Percentiles rank a stretch among this genome's conserved stretches.
Conservation (phyloP, 1,140 invertebrate species). For the Yoshiicerus persimilis region DNA sequence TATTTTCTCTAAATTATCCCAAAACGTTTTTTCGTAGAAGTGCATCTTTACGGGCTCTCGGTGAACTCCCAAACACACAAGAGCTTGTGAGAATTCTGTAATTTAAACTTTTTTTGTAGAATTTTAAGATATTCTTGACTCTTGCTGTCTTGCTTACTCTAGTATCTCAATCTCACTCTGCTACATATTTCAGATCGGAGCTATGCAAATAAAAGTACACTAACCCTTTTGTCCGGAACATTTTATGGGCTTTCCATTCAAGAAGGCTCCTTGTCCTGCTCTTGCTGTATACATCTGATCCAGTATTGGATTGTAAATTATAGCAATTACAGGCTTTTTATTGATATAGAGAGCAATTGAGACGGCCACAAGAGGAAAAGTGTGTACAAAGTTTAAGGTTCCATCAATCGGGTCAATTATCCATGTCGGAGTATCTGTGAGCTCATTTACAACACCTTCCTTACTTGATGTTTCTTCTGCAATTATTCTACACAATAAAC, state of each 20-base stretch:
- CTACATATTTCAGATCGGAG: too few relatives aligned
- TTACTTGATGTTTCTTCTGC: slow-evolving; percentile 85
- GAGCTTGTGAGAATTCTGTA: slow-evolving; percentile 67
- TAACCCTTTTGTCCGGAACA: slow-evolving; percentile 68
- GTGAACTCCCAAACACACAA: slow-evolving; percentile 74
- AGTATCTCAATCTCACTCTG: too few relatives aligned
- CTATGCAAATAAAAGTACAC: not conserved
- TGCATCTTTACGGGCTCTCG: slow-evolving; percentile 74
- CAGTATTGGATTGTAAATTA: slow-evolving; percentile 88
- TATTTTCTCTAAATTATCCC: slow-evolving; percentile 71
- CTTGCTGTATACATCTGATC: slow-evolving; percentile 84
- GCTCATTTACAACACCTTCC: slow-evolving; percentile 66
- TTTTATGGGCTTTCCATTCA: slow-evolving; percentile 75
- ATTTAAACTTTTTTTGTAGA: not conserved
- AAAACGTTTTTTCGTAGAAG: slow-evolving; percentile 71
- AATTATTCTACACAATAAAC: slow-evolving; percentile 74
- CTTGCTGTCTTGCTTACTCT: not conserved
- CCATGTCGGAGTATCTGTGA: slow-evolving; percentile 93
- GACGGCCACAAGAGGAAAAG: slow-evolving; percentile 78
- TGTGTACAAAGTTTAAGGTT: slow-evolving; percentile 89
- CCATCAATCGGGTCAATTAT: slow-evolving; percentile 86
- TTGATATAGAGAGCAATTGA: slow-evolving; percentile 76
- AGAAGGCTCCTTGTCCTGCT: slow-evolving; percentile 81
- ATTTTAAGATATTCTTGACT: not conserved
- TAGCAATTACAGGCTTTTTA: slow-evolving; percentile 70